Evolutionary conservation across 2,113 vertebrate species (phyloP), one percentile per base, ranked within the genome.

Genomic region (Danionella cerebrum): DNA sequence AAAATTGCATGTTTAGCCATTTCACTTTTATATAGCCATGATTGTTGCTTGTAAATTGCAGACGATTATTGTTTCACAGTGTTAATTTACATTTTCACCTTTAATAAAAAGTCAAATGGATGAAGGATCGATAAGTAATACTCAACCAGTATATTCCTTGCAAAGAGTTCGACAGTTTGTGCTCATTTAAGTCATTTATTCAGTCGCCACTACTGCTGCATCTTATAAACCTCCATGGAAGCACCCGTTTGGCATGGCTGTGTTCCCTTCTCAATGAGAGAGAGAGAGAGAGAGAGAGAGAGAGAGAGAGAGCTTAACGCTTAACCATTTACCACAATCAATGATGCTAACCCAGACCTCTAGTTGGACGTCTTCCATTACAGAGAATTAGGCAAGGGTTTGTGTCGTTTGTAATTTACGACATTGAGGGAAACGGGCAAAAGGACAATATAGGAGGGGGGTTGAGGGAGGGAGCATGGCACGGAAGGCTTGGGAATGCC

Each of bases 371-470:
- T 70, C 76, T 33, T 88, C 86, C 88, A 90, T 48, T 77, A 83
- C 84, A 82, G 76, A 79, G 87, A 84, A 86, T 88, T 89, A 86
- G 84, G 83, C 86, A 85, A 83, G 85, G 80, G 84, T 88, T 88
- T 89, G 85, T 89, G 85, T 86, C 84, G 82, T 83, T 83, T 84
- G 86, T 88, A 89, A 89, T 89, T 90, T 90, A 90, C 85, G 86
- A 87, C 88, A 88, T 81, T 79, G 79, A 88, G 83, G 87, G 82
- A 88, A 89, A 85, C 74, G 81, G 87, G 83, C 83, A 84, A 85
- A 78, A 85, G 82, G 83, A 89, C 84, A 88, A 89, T 88, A 84
- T 86, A 79, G 77, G 80, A 78, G 79, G 76, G 82, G 81, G 84
- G 80, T 83, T 76, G 81, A 78, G 82, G 80, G 78, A 78, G 78